Base-by-base conservation (phyloP, 1,140 invertebrate species). In the Archivesica marissinica region DNA sequence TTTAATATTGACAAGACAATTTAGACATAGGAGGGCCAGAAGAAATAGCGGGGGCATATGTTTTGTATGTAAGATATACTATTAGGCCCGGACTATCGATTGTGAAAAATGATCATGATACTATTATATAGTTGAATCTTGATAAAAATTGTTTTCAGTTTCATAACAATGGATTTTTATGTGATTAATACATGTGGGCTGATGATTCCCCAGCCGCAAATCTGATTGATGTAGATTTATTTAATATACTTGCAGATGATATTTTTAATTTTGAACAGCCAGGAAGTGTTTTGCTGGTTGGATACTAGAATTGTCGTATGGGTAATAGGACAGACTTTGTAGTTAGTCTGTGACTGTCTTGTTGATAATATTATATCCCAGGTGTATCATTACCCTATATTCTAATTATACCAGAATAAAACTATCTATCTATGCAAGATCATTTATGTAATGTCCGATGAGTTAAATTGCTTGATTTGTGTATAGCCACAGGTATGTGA, bases 51-150 rank as follows among this genome's bases (percentile, higher is more conserved):
- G 68, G 1, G 68, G 68, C 6, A 41, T 72, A n/a, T 23, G 6
- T n/a, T 30, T 17, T 72, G 41, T 41, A 44, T 72, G 25, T 44
- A 72, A 23, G 23, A 28, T 15, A 72, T 20, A 11, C 7, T 28
- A 15, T 72, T 17, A 44, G 15, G 28, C 38, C 41, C 25, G 68
- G 68, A 20, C 0, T 72, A 23, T 72, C 68, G 25, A 33, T 72
- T 44, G 68, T 68, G 2, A 30, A 68, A 35, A 35, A 72, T 23
- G 47, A 54, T 54, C 54, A 54, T 76, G 72, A 76, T 54, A 76
- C 44, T 76, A 76, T 76, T 35, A 35, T 76, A 30, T 76, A 25
- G 50, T 50, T 76, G 28, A 76, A 52, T 54, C 13, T 54, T 20
- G 72, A 76, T 35, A 35, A 35, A 23, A 38, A 50, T 52, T 52